Evolutionary conservation across 2,888 invertebrate species (phyloP), one percentile per base, ranked within the genome.

Genomic region (Operophtera brumata): DNA sequence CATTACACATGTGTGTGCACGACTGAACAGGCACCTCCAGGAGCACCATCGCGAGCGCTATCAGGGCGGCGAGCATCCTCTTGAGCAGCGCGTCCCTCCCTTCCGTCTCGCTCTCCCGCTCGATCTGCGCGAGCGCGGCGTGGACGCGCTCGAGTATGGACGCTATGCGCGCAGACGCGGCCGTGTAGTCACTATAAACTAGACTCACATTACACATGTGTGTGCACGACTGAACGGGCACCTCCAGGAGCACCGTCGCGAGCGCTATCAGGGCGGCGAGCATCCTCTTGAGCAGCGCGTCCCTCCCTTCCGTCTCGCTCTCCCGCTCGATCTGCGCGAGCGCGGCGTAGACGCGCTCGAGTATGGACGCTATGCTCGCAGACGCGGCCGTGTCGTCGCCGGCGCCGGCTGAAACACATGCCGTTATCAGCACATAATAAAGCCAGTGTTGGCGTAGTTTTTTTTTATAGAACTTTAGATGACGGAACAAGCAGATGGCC

Each of bases 81-180:
- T 75, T 82, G 2, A 68, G 65, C 6, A 69, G 53, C 0, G 47
- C 54, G 13, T 83, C 85, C 1, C 73, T 65, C 10, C 77, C 81
- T 4, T 74, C 77, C 1, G 60, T 63, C 0, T 59, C 67, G 4
- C 65, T 70, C 13, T 82, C 82, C 0, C 64, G 62, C 28, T 78
- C 79, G 1, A 77, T 64, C 12, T 71, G 70, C 7, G 59, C 44
- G 0, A 87, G 56, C 0, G 82, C 78, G 0, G 61, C 55, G 61
- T 77, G 71, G 0, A 82, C 35, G 4, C 72, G 66, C n/a, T 77
- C 75, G 32, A 89, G 49, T 9, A 88, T 77, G 0, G 67, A 64
- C 0, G 87, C 78, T 37, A 84, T 57, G n/a, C n/a, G n/a, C n/a
- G n/a, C n/a, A n/a, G n/a, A n/a, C n/a, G n/a, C n/a, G n/a, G n/a